phyloP scores from a whole-genome alignment of 92 coral and sea anemone species.

The Umimayanthus chanpuru region DNA sequence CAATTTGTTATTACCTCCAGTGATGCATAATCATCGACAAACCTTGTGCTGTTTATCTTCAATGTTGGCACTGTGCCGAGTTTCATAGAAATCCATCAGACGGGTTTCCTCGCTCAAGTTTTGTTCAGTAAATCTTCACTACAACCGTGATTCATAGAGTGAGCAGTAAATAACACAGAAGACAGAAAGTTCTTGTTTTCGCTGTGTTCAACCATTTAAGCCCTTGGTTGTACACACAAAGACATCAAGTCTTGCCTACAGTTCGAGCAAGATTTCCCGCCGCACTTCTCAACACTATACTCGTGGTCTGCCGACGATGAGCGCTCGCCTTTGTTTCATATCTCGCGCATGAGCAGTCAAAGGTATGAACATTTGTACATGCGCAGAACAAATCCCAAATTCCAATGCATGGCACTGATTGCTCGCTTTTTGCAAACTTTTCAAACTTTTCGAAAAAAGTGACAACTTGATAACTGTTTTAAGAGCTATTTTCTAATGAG shows the following conservation, averaged over 20 bases:
- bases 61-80: constrained; percentile 32
- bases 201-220: not conserved
- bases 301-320: constrained; percentile 34
- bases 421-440: constrained; percentile 53
- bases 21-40: not conserved
- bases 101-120: constrained; percentile 13
- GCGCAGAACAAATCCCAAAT: constrained; percentile 10
- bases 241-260: not conserved
- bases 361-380: not conserved
- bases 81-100: constrained; percentile 7
- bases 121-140: not conserved
- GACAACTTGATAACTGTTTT: constrained; percentile 23
- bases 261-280: constrained; percentile 23
- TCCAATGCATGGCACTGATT: constrained; percentile 28
- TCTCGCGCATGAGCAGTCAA: constrained; percentile 37
- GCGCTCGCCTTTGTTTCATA: constrained; percentile 25
- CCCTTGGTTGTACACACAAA: not conserved
- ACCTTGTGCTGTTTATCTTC: not conserved
- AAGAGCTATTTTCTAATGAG: not conserved
- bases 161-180: not conserved
- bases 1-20: constrained; percentile 17
- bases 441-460: constrained; percentile 48
- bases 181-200: not conserved
- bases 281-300: not conserved
- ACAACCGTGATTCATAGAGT: not conserved